phyloP scores from a whole-genome alignment of 2,113 vertebrate species.

The pig (Sus scrofa) region DNA sequence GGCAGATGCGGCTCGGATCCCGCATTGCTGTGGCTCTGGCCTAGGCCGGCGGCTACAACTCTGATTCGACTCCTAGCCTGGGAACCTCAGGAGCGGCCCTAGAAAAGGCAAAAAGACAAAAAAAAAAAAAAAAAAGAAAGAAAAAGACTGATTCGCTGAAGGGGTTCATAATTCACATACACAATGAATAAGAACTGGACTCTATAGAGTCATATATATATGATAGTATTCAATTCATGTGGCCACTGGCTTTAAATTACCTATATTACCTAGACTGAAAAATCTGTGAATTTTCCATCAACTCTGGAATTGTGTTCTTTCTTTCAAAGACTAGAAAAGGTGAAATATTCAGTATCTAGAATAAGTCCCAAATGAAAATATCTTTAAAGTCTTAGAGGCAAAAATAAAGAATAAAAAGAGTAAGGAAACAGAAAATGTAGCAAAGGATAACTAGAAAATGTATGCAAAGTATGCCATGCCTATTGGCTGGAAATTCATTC shows the following conservation, averaged over 20 bases:
- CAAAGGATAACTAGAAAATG: neutral
- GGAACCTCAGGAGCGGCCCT: too few species aligned
- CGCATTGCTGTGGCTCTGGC: too few species aligned
- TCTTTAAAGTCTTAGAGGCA: neutral
- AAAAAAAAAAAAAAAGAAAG: too few species aligned
- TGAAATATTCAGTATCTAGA: neutral
- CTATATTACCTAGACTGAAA: neutral
- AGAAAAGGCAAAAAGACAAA: too few species aligned
- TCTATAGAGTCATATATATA: neutral
- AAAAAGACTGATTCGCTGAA: neutral
- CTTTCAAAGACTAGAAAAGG: neutral
- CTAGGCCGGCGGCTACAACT: too few species aligned
- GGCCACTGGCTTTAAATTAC: neutral
- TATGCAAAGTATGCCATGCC: neutral
- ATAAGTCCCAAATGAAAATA: neutral
- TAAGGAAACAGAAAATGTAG: neutral
- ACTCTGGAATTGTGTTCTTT: neutral
- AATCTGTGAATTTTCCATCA: neutral
- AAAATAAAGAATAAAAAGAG: neutral
- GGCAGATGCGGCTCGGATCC: too few species aligned
- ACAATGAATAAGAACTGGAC: neutral
- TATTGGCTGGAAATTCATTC: neutral
- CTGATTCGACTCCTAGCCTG: too few species aligned
- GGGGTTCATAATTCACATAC: neutral
- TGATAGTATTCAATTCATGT: neutral